Evolutionary conservation across 2,113 vertebrate species (phyloP), one percentile per base, ranked within the genome.

Genomic region (Cheilinus undulatus): DNA sequence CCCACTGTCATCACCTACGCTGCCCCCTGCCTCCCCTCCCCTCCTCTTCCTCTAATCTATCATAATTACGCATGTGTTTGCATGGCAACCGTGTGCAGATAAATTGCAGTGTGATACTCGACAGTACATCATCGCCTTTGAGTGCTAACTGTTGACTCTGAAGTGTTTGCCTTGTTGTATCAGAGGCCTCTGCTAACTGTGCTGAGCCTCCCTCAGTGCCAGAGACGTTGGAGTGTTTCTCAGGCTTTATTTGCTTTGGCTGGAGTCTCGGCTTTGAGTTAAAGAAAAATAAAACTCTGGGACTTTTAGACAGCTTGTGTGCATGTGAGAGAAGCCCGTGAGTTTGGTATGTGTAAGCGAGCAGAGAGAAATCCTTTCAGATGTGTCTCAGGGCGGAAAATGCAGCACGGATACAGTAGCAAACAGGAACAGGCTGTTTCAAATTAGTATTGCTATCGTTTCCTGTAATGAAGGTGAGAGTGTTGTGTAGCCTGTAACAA

Each of bases 1-100:
- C 82, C 34, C 36, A 8, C 27, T 1, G 40, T 49, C 71, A 53
- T 42, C 63, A 22, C 58, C n/a, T 40, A 15, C 51, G 68, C 49
- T 69, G 32, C 58, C 69, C 65, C 60, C 51, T 22, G 28, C 36
- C 64, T 57, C 50, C 26, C 54, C 58, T 64, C 53, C 27, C 17
- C 22, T 50, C 32, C 27, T 28, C 60, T 34, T 59, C 53, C 66
- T 59, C 45, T 15, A 58, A 58, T 85, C 76, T 54, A n/a, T 45
- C 1, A 17, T 85, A 82, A 88, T 89, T 69, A 84, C 78, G 20
- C 6, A 40, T 65, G 57, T 76, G 81, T 82, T 90, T 84, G 72
- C 83, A 78, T 73, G 65, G 83, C 69, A 74, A 54, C 80, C 2
- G 17, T 50, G 62, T 66, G 59, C 69, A 81, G 77, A 77, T 65